A percentile compares a stretch with the other conserved stretches of the same genome.
These are phyloP conservation scores for Brenthis hecate DNA, from an alignment of 2,888 invertebrate genomes.

Conservation along the genomic window DNA sequence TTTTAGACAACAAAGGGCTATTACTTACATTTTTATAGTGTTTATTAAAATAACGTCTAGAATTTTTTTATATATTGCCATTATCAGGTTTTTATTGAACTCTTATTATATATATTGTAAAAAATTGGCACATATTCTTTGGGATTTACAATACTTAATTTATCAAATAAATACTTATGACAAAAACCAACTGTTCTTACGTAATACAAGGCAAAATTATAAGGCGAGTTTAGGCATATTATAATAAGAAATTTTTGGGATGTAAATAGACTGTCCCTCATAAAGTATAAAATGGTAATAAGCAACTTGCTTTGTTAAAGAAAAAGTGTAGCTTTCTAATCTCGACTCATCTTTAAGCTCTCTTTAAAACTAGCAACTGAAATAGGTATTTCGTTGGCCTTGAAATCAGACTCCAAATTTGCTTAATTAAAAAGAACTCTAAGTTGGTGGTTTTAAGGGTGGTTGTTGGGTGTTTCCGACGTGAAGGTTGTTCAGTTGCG, in stretches of 20 bases:
- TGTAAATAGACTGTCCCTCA: neutral
- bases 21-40: no score
- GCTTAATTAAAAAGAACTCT: slow-evolving; percentile 42
- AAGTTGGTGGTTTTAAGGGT: slow-evolving; percentile 71
- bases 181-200: neutral
- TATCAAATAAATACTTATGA: neutral
- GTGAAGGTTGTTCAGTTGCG: slow-evolving; percentile 83
- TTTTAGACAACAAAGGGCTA: no score
- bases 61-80: no score
- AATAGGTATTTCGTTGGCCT: slow-evolving; percentile 25
- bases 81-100: neutral
- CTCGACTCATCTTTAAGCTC: slow-evolving; percentile 11
- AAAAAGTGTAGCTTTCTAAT: slow-evolving; percentile 11
- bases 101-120: neutral
- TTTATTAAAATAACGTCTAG: no score
- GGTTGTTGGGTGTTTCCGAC: slow-evolving; percentile 63
- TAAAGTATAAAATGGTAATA: slow-evolving; percentile 1
- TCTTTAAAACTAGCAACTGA: slow-evolving; percentile 15
- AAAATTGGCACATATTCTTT: slow-evolving; percentile 14
- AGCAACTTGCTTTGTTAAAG: slow-evolving; percentile 5
- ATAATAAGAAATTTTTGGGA: neutral
- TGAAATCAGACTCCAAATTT: slow-evolving; percentile 16
- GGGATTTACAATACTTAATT: neutral
- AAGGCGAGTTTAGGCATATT: neutral
- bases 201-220: no score